Evolutionary conservation across 2,888 invertebrate genomes (phyloP).

Genomic region (Eupithecia subumbrata): DNA sequence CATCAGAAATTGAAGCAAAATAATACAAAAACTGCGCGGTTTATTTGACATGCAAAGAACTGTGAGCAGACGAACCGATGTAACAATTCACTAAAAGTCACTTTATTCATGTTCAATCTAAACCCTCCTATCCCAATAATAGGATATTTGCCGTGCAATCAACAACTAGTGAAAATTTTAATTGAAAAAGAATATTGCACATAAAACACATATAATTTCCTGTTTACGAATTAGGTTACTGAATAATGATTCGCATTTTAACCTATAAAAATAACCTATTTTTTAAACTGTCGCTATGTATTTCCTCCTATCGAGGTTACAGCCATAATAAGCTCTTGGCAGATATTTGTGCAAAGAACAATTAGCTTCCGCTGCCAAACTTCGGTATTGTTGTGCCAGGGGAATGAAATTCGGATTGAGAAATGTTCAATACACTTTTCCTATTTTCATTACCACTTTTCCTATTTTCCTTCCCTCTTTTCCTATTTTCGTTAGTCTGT

Average conservation of each 20-base stretch:
- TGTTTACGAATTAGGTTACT: not conserved
- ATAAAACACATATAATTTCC: no score
- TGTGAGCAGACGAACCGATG: no score
- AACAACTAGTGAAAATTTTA: no score
- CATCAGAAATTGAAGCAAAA: no score
- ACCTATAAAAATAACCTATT: not conserved
- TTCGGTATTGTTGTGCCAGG: conserved; percentile 32
- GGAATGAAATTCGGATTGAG: conserved; percentile 39
- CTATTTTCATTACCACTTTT: conserved; percentile 9
- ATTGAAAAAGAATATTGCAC: no score
- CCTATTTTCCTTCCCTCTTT: conserved; percentile 28
- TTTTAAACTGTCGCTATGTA: not conserved
- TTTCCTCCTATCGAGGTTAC: conserved; percentile 18
- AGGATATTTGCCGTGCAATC: no score
- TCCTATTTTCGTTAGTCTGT: conserved; percentile 32
- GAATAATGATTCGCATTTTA: not conserved
- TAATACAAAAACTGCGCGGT: no score
- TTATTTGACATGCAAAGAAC: no score
- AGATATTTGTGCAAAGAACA: conserved; percentile 40
- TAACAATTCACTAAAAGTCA: no score
- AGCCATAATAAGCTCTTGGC: conserved; percentile 45
- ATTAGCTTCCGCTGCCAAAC: conserved; percentile 42
- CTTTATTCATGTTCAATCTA: no score
- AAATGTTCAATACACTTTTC: conserved; percentile 34
- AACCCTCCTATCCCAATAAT: no score